Evolutionary conservation across 2,113 vertebrate species (phyloP).

Genomic region (Platysteira castanea): DNA sequence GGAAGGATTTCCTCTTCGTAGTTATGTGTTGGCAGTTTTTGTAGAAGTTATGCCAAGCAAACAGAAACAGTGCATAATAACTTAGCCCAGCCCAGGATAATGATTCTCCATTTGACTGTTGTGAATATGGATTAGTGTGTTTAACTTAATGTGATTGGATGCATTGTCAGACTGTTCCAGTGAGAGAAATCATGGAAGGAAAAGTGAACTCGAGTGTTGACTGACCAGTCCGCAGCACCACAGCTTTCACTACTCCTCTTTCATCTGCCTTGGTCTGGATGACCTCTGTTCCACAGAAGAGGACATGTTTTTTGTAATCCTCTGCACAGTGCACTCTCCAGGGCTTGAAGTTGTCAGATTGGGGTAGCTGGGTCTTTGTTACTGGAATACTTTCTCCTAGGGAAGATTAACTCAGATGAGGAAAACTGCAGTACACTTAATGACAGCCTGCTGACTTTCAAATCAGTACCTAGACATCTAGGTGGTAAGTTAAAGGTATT

Average conservation of each 20-base stretch:
- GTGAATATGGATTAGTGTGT: background rate
- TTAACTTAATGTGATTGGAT: background rate
- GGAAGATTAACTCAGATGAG: constrained; percentile 14
- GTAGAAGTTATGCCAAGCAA: background rate
- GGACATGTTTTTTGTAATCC: constrained; percentile 72
- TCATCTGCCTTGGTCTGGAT: constrained; percentile 70
- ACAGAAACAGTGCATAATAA: background rate
- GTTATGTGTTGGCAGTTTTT: background rate
- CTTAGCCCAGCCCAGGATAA: background rate
- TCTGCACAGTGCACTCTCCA: constrained; percentile 68
- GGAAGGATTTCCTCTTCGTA: background rate
- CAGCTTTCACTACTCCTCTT: constrained; percentile 53
- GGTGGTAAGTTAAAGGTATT: background rate
- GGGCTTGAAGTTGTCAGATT: constrained; percentile 21
- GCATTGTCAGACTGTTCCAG: background rate
- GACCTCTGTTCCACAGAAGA: constrained; percentile 81
- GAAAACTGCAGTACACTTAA: background rate
- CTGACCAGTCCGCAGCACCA: constrained; percentile 77
- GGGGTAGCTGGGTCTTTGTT: constrained; percentile 70
- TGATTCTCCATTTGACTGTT: background rate
- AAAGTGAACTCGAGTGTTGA: background rate
- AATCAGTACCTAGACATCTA: background rate
- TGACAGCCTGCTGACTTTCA: background rate
- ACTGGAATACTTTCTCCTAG: constrained; percentile 79
- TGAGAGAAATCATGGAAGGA: background rate